Base-by-base conservation (phyloP, 2,888 invertebrate species). In the Druceiella hillmani region DNA sequence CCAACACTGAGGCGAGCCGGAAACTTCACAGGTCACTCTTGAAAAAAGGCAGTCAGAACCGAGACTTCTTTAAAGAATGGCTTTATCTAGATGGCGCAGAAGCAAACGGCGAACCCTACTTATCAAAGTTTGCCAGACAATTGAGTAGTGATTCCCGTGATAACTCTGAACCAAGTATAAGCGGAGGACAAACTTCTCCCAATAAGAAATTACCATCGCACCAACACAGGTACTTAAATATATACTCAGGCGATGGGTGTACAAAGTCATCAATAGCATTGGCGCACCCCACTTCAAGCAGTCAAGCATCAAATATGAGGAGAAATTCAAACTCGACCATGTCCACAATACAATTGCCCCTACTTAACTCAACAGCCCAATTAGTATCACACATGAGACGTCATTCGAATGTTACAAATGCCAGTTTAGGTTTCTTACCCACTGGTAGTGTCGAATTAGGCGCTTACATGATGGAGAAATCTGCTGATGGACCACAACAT, bases 361-460 rank as follows among this genome's bases (percentile, higher is more conserved):
- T 74, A 9, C 48, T 70, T 12, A 70, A 67, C 45, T 71, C 70
- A 1, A 71, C 72, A 6, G 70, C 66, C 10, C 70, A 66, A 47
- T 55, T 72, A 2, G 69, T 72, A 4, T 69, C 72, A 1, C 70
- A 73, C 33, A 71, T 72, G 62, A 61, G 78, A 27, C 59, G 78
- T 44, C 78, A 79, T 56, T 79, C 78, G 0, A 78, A 78, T 55
- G 78, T 77, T 45, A 76, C 78, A 1, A 77, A 77, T 51, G 73
- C 74, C 33, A 76, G 76, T 31, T 71, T 79, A 50, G 60, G 61
- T 49, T 63, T 59, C 44, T 52, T 65, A 36, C 61, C 63, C 3
- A 71, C 73, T 34, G 69, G 72, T 6, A 72, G 72, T 33, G 72
- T 73, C 2, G 72, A 73, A 40, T 57, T 73, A 24, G 72, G 72